These are phyloP conservation scores for Nycticebus coucang DNA, from an alignment of 2,113 vertebrate species.

Conservation along the genomic window DNA sequence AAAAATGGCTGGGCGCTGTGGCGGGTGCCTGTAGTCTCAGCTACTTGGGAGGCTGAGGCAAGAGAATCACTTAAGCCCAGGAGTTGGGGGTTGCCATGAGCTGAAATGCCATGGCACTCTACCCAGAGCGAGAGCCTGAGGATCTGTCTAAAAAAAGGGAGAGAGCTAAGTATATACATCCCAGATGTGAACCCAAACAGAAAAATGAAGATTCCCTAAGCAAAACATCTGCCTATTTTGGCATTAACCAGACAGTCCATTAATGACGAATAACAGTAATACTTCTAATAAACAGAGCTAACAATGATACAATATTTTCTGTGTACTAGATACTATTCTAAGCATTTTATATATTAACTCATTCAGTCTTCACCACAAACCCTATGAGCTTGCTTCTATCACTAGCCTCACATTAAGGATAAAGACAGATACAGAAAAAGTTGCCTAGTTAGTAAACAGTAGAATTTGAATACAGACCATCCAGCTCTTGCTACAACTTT, in stretches of 20 bases:
- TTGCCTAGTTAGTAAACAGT: neutral
- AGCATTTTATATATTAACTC: neutral
- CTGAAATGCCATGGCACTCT: too few species aligned
- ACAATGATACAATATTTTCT: neutral
- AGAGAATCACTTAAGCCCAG: too few species aligned
- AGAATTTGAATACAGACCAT: neutral
- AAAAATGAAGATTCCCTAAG: constrained; percentile 20
- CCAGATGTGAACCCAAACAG: constrained; percentile 2
- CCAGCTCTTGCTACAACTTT: neutral
- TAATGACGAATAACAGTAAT: neutral
- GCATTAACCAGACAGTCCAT: neutral
- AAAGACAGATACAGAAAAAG: neutral
- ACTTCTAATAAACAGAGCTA: neutral
- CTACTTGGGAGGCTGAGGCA: too few species aligned
- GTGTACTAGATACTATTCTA: neutral
- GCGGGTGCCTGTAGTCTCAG: too few species aligned
- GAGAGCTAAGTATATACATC: neutral
- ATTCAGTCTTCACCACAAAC: neutral
- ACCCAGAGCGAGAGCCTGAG: too few species aligned
- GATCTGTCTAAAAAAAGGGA: too few species aligned
- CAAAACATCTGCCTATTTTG: neutral
- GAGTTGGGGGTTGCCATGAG: too few species aligned
- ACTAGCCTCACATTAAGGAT: neutral
- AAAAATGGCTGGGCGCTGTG: too few species aligned
- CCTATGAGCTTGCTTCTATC: neutral